Conservation (phyloP, 2,888 invertebrate species). For the Fragum sueziense region DNA sequence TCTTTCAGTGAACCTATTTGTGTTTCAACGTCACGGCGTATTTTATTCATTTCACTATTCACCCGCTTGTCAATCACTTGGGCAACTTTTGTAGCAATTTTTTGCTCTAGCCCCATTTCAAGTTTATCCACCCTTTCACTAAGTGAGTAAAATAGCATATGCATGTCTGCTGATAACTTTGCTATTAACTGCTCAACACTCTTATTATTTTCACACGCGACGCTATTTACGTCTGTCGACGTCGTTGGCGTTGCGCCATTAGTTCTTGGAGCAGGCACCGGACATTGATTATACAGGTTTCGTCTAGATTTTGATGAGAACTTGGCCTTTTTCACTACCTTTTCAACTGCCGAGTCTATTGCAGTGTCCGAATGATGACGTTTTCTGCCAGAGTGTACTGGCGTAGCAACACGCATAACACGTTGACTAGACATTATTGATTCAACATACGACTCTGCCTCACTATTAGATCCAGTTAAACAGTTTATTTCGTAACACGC, state of each 20-base stretch:
- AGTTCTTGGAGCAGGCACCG: not conserved
- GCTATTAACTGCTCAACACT: not conserved
- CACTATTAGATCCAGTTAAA: not conserved
- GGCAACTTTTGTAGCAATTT: constrained; percentile 10
- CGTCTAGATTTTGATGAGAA: not conserved
- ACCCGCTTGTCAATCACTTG: constrained; percentile 22
- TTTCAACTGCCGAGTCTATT: not conserved
- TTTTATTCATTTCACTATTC: constrained; percentile 14
- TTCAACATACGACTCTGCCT: not conserved
- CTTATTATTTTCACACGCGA: too few species aligned
- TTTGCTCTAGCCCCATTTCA: constrained; percentile 22
- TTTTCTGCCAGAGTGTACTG: not conserved
- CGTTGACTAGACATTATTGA: not conserved
- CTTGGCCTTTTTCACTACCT: not conserved
- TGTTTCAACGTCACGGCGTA: constrained; percentile 13
- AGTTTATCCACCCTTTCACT: constrained; percentile 21
- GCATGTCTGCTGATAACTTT: constrained; percentile 8
- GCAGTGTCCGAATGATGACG: not conserved
- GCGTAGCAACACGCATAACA: not conserved
- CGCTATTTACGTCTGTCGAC: too few species aligned
- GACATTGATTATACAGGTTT: not conserved
- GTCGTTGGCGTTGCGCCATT: not conserved
- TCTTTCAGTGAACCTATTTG: too few species aligned
- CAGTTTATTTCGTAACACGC: too few species aligned
- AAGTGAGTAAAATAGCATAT: not conserved